These are phyloP conservation scores for Psittacula derbiana DNA, from an alignment of 2,797 vertebrate species.

Conservation along the genomic window DNA sequence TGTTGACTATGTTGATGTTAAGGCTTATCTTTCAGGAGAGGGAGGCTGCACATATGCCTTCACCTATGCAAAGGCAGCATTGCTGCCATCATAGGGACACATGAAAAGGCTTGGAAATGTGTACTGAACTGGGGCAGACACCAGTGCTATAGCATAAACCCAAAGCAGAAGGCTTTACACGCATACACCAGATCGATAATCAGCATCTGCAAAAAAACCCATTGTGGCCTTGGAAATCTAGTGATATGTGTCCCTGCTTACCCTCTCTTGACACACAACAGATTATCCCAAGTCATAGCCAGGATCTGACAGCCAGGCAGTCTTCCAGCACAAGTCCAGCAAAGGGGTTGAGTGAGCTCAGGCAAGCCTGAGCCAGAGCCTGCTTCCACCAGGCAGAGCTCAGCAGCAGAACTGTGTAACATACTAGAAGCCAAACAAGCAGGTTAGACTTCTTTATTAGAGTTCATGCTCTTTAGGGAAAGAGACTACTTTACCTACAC, in stretches of 20 bases:
- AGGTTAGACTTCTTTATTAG: background rate
- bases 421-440: background rate
- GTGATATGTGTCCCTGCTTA: background rate
- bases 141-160: background rate
- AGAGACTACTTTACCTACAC: background rate
- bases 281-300: background rate
- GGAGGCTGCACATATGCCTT: background rate
- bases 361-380: background rate
- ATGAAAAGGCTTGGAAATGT: background rate
- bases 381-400: background rate
- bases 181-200: fast-evolving
- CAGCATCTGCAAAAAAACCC: background rate
- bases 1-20: background rate
- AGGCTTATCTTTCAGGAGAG: background rate
- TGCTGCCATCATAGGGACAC: background rate
- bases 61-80: background rate
- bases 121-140: background rate
- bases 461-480: background rate
- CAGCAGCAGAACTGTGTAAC: background rate
- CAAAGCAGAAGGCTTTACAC: background rate
- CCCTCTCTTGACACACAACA: background rate
- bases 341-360: background rate
- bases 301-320: background rate
- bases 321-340: background rate
- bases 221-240: background rate